These are phyloP conservation scores for Helicoverpa assulta DNA, from an alignment of 2,888 invertebrate genomes.

Conservation along the genomic window DNA sequence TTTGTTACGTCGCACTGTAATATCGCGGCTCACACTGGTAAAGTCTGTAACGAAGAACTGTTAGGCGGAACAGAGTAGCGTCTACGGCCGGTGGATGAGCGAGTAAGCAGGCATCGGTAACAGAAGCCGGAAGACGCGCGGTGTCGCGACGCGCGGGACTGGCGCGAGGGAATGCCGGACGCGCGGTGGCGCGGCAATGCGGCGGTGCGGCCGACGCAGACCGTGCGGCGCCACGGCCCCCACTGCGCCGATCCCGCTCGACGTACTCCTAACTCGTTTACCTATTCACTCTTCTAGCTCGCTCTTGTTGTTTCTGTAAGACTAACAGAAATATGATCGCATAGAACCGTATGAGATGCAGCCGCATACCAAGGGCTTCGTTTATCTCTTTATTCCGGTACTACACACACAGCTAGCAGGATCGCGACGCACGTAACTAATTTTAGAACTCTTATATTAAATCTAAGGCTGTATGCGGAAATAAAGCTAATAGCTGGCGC, in stretches of 20 bases:
- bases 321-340: background rate
- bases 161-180: background rate
- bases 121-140: slow-evolving; percentile 8
- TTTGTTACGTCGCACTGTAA: background rate
- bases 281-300: background rate
- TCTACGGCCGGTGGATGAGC: background rate
- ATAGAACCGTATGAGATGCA: too few species aligned
- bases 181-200: slow-evolving; percentile 3
- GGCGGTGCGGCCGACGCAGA: slow-evolving; percentile 1
- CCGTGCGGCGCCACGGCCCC: slow-evolving; percentile 6
- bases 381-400: too few species aligned
- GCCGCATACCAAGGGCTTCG: too few species aligned
- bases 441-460: too few species aligned
- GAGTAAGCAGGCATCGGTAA: background rate
- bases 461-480: too few species aligned
- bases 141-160: background rate
- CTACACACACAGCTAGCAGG: too few species aligned
- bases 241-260: background rate
- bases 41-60: background rate
- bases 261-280: background rate
- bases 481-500: too few species aligned
- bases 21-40: background rate
- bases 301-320: background rate
- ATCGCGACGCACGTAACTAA: too few species aligned
- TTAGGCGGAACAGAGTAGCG: too few species aligned